phyloP scores from a whole-genome alignment of 1,140 invertebrate genomes.

The Helicoverpa armigera region DNA sequence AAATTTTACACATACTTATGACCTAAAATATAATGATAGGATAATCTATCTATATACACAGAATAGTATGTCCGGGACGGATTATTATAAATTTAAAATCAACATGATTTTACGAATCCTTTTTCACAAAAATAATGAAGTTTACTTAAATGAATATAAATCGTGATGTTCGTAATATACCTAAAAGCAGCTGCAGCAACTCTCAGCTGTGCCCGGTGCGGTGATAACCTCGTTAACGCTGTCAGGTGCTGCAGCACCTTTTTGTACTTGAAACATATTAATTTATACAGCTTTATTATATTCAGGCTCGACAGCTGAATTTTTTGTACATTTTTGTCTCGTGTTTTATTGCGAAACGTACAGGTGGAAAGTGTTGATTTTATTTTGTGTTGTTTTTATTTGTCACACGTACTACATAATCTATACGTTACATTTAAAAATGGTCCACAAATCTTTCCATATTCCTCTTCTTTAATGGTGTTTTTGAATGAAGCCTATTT shows the following conservation, averaged over 20 bases:
- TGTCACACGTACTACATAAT: neutral
- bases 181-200: neutral
- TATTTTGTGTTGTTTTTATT: neutral
- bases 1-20: neutral
- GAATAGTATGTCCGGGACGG: neutral
- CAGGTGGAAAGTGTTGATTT: neutral
- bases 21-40: no score
- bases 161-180: neutral
- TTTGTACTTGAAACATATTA: slow-evolving; percentile 19
- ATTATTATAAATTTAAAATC: no score
- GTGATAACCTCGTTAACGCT: slow-evolving; percentile 19
- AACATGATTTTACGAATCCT: no score
- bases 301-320: slow-evolving; percentile 24
- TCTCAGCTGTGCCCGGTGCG: slow-evolving; percentile 18
- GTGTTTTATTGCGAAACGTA: neutral
- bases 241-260: slow-evolving; percentile 18
- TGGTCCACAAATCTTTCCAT: neutral
- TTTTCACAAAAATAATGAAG: no score
- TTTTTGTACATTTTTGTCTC: slow-evolving; percentile 8
- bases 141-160: neutral
- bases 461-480: no score
- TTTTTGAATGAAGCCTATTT: no score
- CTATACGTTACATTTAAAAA: neutral
- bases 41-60: no score
- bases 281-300: slow-evolving; percentile 28